Evolutionary conservation across 2,888 invertebrate species (phyloP), one percentile per base, ranked within the genome.

Genomic region (Tetranychus piercei): DNA sequence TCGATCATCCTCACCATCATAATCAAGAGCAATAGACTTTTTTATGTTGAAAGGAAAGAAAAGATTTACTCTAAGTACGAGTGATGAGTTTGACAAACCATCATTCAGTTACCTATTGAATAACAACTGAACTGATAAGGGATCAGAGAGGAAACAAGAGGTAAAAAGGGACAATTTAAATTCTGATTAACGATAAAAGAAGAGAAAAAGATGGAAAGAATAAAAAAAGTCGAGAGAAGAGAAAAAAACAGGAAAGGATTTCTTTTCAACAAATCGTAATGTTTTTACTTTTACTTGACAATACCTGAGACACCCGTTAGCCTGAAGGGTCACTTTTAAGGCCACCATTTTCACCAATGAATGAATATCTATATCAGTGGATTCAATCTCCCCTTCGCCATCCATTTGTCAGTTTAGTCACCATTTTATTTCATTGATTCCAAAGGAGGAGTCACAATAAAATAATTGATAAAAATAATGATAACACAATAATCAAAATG

Each of bases 251-350:
- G 55, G 55, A 55, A 55, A 55, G 55, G 55, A 55, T 55, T 55
- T 55, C 7, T 15, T 55, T 15, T 55, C 15, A 15, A 55, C n/a
- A 34, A 34, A 34, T 34, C 34, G 34, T 34, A 34, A 34, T 34
- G 34, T 34, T 34, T 34, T 34, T 34, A 34, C 34, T 34, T 34
- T 34, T 34, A 55, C 11, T 55, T 55, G 55, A 55, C 55, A 55
- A 55, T 55, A 55, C 55, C 55, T 55, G 55, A 55, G 55, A 55
- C 55, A 55, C 55, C 55, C 55, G 55, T 55, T 55, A 55, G 55
- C 15, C 55, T 55, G 55, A 55, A 15, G 55, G 55, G 55, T 55
- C 55, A 55, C 55, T 55, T 55, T 55, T 55, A 55, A 15, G 15
- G 55, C 6, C 55, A 55, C 55, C 15, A 55, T 34, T 34, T 34